A percentile compares a stretch with the other conserved stretches of the same genome.
These are phyloP conservation scores for Clarias gariepinus DNA, from an alignment of 2,113 vertebrate species.

Conservation along the genomic window DNA sequence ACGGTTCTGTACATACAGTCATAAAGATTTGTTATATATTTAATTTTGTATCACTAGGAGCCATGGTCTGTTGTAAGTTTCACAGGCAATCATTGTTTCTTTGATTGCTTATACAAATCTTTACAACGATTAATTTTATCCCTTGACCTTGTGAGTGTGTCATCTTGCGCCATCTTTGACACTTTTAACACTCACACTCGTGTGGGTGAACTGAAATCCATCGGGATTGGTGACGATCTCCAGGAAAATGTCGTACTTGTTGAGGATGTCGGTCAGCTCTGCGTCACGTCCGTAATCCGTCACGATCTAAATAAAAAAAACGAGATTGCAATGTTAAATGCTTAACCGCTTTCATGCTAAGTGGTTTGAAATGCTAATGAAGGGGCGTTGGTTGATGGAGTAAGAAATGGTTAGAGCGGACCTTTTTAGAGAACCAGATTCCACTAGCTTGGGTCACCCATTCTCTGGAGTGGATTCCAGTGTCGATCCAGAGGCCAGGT, in stretches of 20 bases:
- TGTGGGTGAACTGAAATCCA: conserved; percentile 83
- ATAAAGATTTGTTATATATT: background rate
- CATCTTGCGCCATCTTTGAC: background rate
- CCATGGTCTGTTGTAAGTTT: background rate
- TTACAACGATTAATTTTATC: no score
- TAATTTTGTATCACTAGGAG: background rate
- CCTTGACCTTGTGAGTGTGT: background rate
- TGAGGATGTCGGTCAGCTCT: conserved; percentile 73
- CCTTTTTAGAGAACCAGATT: conserved; percentile 87
- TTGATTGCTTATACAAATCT: no score
- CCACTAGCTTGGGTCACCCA: conserved; percentile 90
- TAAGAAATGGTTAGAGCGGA: conserved; percentile 46
- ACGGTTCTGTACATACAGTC: conserved; percentile 74
- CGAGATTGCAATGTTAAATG: background rate
- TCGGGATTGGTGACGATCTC: conserved; percentile 89
- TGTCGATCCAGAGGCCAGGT: conserved; percentile 85
- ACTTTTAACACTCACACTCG: conserved; percentile 64
- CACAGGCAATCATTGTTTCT: background rate
- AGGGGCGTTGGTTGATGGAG: background rate
- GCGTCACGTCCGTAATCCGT: conserved; percentile 72
- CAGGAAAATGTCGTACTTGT: conserved; percentile 86
- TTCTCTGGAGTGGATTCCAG: conserved; percentile 88
- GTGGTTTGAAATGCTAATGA: background rate
- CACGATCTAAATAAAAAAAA: conserved; percentile 69
- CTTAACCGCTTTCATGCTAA: background rate